phyloP scores from a whole-genome alignment of 2,797 vertebrate species.

The Vespertilio murinus region DNA sequence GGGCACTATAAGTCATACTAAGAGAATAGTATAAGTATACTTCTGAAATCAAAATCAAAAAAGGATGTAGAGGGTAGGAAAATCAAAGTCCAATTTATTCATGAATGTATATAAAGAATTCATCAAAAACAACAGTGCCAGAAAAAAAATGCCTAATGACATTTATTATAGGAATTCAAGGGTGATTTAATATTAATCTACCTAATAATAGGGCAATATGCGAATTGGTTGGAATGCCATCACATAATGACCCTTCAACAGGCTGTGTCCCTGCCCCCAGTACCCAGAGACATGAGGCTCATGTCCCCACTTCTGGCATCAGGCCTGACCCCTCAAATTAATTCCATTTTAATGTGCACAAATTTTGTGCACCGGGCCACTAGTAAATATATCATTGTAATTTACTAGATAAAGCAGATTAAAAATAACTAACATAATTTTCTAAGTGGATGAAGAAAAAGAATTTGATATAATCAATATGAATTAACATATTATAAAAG shows the following conservation, averaged over 20 bases:
- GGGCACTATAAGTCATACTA: neutral
- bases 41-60: neutral
- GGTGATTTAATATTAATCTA: neutral
- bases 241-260: no score
- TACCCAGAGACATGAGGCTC: no score
- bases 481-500: neutral
- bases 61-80: neutral
- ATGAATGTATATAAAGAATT: neutral
- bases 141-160: neutral
- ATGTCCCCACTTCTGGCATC: no score
- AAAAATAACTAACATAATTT: slow-evolving; percentile 24
- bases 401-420: neutral
- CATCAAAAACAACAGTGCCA: neutral
- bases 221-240: no score
- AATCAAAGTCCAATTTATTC: neutral
- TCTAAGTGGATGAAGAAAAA: neutral
- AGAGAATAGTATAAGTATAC: neutral
- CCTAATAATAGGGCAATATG: no score
- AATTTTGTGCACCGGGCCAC: no score
- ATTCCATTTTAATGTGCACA: no score
- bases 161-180: neutral
- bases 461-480: neutral
- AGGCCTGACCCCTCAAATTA: no score
- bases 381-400: neutral
- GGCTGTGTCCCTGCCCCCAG: no score